Evolutionary conservation across 35 echinoderm and acorn worm genomes (phyloP), one percentile per base, ranked within the genome.

Genomic region (Ophioderma brevispina): DNA sequence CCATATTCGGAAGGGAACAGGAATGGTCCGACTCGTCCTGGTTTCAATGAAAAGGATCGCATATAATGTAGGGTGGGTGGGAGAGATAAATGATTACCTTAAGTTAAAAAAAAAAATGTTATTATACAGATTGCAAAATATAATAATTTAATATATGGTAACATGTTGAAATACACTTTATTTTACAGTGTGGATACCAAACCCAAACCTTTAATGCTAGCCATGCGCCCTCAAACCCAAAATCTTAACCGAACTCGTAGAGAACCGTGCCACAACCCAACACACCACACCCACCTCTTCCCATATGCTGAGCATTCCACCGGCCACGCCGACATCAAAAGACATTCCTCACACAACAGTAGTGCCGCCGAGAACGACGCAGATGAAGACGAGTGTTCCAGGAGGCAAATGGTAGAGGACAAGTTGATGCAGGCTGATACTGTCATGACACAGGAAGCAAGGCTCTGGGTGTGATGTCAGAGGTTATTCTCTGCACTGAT

Each of bases 361-460:
- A 80, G 90, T 37, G 78, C 33, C 81, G 82, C 89, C 43, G 91
- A 82, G 33, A 87, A 96, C 63, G 81, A 88, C 1, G 91, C 85
- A 40, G 86, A 84, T 0, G 85, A 86, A 5, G 90, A 96, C 40
- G 94, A 96, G 94, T 96, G 28, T 96, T 96, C 89, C 82, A 92
- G 15, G 94, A 93, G 13, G 87, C 81, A 52, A 84, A 42, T 40
- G 87, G 55, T 11, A 85, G 92, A 63, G 94, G 79, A 2, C 70
- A 81, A 31, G 85, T 90, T n/a, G 91, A 92, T 32, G 59, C 77
- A 25, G 91, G 78, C 0, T 96, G 94, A 34, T 11, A 19, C 75
- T 96, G 21, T 96, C 94, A 76, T 96, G 91, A 95, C 80, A 40
- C 59, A 81, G 55, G 52, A 23, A 49, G 39, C 19, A 13, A 17